Conservation (phyloP, 2,113 vertebrate genomes). For the Tachysurus fulvidraco region DNA sequence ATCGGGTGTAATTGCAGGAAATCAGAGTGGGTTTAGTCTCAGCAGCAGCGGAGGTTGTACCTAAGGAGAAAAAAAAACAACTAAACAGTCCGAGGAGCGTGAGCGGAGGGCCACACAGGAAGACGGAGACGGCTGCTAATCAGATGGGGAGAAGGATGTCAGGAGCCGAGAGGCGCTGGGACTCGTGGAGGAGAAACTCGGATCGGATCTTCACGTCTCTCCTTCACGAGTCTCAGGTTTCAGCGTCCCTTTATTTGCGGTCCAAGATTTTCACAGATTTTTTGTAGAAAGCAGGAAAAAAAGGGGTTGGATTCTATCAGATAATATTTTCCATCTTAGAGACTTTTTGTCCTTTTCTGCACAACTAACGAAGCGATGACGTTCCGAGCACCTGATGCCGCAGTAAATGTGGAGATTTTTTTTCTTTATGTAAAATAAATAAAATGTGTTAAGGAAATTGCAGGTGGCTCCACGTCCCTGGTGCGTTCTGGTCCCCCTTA, state of each 20-base stretch:
- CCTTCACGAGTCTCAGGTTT: slow-evolving; percentile 53
- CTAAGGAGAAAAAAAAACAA: slow-evolving; percentile 49
- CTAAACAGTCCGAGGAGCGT: slow-evolving; percentile 37
- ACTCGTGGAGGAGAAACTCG: not conserved
- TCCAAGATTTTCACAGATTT: not conserved
- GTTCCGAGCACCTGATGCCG: not conserved
- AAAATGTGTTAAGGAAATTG: not conserved
- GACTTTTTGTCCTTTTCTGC: not conserved
- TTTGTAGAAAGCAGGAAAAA: not conserved
- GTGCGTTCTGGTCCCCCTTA: slow-evolving; percentile 13
- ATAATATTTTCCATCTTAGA: not conserved
- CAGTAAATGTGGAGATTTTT: not conserved
- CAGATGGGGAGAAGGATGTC: slow-evolving; percentile 64
- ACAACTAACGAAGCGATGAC: not conserved
- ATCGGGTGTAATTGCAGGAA: slow-evolving; percentile 79
- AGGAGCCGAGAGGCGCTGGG: slow-evolving; percentile 58
- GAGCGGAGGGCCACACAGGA: slow-evolving; percentile 74
- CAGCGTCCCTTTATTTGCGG: slow-evolving; percentile 48
- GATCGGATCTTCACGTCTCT: not conserved
- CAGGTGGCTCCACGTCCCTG: slow-evolving; percentile 2
- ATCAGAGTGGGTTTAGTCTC: slow-evolving; percentile 70
- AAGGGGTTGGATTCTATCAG: not conserved
- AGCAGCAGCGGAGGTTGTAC: slow-evolving; percentile 62
- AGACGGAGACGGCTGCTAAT: slow-evolving; percentile 69
- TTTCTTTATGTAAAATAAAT: not conserved